Evolutionary conservation across 2,797 vertebrate genomes (phyloP).

Genomic region (Catharus ustulatus): DNA sequence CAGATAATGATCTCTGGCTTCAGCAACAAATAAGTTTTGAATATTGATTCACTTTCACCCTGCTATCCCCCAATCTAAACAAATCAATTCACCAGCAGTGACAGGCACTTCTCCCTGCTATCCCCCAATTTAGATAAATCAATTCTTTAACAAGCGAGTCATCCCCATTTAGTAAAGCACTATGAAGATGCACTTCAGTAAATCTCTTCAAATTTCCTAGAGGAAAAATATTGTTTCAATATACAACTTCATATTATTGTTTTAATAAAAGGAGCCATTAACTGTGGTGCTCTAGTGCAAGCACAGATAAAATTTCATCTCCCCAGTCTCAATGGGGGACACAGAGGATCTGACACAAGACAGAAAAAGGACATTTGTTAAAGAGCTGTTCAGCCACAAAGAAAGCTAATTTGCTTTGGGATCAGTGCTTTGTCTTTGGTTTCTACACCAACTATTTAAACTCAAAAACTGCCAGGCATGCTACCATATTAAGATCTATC

Average conservation of each 20-base stretch:
- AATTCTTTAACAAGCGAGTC: not conserved
- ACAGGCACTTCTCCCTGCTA: not conserved
- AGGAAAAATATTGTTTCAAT: not conserved
- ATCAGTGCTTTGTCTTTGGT: not conserved
- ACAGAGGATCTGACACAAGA: not conserved
- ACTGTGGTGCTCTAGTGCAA: not conserved
- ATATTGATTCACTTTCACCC: not conserved
- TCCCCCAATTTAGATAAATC: not conserved
- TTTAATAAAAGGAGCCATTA: not conserved
- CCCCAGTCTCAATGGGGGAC: not conserved
- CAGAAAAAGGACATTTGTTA: not conserved
- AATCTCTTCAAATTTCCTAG: not conserved
- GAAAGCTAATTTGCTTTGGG: not conserved
- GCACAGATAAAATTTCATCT: not conserved
- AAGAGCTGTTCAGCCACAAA: not conserved
- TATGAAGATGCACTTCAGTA: not conserved
- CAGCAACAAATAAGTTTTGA: not conserved
- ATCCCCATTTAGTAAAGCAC: not conserved
- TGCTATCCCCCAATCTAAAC: not conserved
- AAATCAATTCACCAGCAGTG: not conserved
- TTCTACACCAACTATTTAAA: not conserved
- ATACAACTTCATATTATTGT: not conserved
- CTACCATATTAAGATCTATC: not conserved
- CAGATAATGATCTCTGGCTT: constrained; percentile 11
- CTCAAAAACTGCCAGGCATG: not conserved